Conservation (phyloP, 64 coral and sea anemone genomes). For the Cladopsammia gracilis region DNA sequence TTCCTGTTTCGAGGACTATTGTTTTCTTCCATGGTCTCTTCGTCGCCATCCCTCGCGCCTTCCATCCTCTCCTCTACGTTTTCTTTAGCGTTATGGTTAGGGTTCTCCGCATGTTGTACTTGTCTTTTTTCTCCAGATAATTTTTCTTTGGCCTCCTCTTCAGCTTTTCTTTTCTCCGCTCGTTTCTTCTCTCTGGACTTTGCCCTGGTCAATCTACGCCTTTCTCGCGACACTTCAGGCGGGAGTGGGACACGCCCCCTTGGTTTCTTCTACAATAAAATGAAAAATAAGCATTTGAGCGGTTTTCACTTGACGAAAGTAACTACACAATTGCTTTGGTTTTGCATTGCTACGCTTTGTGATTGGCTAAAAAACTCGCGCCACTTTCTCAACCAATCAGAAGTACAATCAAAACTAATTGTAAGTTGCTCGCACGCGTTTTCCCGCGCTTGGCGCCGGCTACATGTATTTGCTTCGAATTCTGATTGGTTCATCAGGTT, state of each 20-base stretch:
- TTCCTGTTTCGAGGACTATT: conserved; percentile 17
- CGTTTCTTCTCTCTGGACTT: conserved; percentile 20
- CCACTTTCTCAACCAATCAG: too few relatives aligned
- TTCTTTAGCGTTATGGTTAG: neutral
- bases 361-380: too few relatives aligned
- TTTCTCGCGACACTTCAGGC: conserved; percentile 9
- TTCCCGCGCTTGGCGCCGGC: too few relatives aligned
- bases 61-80: neutral
- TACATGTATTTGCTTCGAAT: too few relatives aligned
- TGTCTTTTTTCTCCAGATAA: neutral
- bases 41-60: neutral
- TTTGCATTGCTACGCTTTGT: too few relatives aligned
- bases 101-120: neutral
- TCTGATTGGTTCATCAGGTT: too few relatives aligned
- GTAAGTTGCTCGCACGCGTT: too few relatives aligned
- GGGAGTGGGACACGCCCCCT: conserved; percentile 18
- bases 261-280: neutral
- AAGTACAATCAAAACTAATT: too few relatives aligned
- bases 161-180: conserved; percentile 9
- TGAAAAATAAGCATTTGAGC: too few relatives aligned
- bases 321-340: too few relatives aligned
- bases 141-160: neutral
- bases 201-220: conserved; percentile 1
- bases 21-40: neutral
- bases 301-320: too few relatives aligned